phyloP scores from a whole-genome alignment of 2,113 vertebrate species.

The Meriones unguiculatus region DNA sequence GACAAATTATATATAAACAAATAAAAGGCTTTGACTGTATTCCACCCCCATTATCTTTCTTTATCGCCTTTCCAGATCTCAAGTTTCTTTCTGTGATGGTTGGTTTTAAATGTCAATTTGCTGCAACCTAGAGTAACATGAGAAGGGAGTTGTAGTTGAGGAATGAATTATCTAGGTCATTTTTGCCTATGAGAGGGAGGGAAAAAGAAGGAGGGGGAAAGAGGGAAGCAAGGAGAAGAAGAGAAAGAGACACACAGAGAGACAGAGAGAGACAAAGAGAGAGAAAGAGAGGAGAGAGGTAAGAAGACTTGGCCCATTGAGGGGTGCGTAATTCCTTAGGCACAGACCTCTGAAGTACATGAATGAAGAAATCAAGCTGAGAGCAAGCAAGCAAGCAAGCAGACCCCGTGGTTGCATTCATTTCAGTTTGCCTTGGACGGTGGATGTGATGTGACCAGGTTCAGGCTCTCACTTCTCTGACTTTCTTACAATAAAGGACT shows the following conservation, averaged over 20 bases:
- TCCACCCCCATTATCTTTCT: not conserved
- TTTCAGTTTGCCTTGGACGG: not conserved
- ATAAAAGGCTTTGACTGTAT: not conserved
- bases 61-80: not conserved
- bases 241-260: no score
- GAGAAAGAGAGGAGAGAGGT: not conserved
- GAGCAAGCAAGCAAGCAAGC: not conserved
- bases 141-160: not conserved
- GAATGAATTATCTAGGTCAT: not conserved
- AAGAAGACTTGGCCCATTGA: no score
- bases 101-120: not conserved
- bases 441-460: not conserved
- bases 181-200: not conserved
- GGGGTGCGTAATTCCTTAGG: not conserved
- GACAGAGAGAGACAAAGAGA: not conserved
- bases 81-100: not conserved
- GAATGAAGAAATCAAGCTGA: not conserved
- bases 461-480: not conserved
- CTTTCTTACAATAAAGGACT: not conserved
- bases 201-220: fast-evolving
- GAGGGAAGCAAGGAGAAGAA: not conserved
- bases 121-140: not conserved
- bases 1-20: not conserved
- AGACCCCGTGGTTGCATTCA: not conserved
- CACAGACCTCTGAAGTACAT: not conserved